phyloP scores from a whole-genome alignment of 2,888 invertebrate genomes.

The Antitype chi region DNA sequence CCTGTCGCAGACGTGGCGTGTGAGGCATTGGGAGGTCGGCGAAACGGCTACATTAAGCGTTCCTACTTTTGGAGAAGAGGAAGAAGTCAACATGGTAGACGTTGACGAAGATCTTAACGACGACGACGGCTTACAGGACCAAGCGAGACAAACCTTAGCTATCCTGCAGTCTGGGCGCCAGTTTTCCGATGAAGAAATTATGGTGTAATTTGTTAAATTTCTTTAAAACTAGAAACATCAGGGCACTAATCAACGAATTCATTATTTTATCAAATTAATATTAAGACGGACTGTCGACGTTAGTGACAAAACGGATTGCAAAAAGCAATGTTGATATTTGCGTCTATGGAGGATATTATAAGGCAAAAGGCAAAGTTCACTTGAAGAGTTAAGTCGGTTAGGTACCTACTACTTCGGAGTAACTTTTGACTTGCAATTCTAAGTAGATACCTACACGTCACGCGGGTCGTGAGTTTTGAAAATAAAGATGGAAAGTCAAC shows the following conservation, averaged over 20 bases:
- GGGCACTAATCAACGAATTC: not conserved
- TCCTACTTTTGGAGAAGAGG: conserved; percentile 75
- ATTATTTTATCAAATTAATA: not conserved
- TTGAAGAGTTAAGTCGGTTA: not conserved
- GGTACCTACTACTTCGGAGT: not conserved
- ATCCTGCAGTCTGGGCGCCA: conserved; percentile 78
- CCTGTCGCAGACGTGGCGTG: conserved; percentile 76
- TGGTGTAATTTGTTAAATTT: conserved; percentile 70
- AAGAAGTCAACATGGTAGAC: conserved; percentile 68
- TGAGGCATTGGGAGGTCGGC: conserved; percentile 81
- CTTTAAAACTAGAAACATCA: not conserved
- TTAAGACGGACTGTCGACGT: too few relatives aligned
- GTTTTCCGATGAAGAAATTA: conserved; percentile 80
- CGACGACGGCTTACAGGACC: conserved; percentile 77
- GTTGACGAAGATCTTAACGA: conserved; percentile 79
- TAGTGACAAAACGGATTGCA: not conserved
- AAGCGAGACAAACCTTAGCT: conserved; percentile 76
- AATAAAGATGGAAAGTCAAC: conserved; percentile 1
- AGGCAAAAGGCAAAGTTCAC: not conserved
- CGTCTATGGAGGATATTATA: not conserved
- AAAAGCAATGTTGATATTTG: not conserved
- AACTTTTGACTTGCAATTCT: not conserved
- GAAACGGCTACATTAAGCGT: conserved; percentile 76
- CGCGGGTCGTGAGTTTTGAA: not conserved
- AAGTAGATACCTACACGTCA: not conserved